A percentile compares a stretch with the other conserved stretches of the same genome.
phyloP scores from a whole-genome alignment of 2,797 vertebrate species.

The Oreonectes daqikongensis region DNA sequence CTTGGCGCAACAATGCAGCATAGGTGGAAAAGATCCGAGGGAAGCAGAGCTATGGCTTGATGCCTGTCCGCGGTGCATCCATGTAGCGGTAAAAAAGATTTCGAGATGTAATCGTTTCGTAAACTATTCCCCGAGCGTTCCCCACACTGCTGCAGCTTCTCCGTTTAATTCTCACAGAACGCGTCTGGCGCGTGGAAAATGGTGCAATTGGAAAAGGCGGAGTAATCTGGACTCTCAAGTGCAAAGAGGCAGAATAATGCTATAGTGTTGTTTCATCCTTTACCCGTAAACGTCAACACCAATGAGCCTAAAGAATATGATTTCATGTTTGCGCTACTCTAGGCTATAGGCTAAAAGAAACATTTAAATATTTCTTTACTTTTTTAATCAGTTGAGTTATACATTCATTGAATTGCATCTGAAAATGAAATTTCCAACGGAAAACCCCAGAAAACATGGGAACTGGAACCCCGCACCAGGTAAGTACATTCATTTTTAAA shows the following conservation, averaged over 20 bases:
- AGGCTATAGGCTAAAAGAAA: background rate
- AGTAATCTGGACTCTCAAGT: conserved; percentile 46
- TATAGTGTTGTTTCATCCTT: conserved; percentile 23
- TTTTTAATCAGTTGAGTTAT: background rate
- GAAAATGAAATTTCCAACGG: conserved; percentile 78
- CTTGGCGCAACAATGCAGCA: conserved; percentile 29
- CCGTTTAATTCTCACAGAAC: conserved; percentile 40
- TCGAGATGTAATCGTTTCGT: conserved; percentile 54
- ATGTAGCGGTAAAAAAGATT: conserved; percentile 39
- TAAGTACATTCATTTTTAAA: conserved; percentile 44
- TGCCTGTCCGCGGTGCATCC: background rate
- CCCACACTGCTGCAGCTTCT: conserved; percentile 48
- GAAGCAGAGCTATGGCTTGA: background rate
- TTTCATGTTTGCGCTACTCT: conserved; percentile 56
- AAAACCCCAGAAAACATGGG: conserved; percentile 76
- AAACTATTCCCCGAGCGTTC: conserved; percentile 40
- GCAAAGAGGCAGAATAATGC: conserved; percentile 35
- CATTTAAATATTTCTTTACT: background rate
- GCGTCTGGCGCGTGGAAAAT: conserved; percentile 41
- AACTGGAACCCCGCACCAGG: conserved; percentile 72
- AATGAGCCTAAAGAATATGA: conserved; percentile 55
- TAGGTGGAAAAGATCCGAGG: conserved; percentile 21
- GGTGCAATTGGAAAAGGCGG: conserved; percentile 59
- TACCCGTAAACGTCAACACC: background rate
- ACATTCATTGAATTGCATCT: conserved; percentile 11